phyloP scores from a whole-genome alignment of 2,797 vertebrate genomes.

The Dallia pectoralis region DNA sequence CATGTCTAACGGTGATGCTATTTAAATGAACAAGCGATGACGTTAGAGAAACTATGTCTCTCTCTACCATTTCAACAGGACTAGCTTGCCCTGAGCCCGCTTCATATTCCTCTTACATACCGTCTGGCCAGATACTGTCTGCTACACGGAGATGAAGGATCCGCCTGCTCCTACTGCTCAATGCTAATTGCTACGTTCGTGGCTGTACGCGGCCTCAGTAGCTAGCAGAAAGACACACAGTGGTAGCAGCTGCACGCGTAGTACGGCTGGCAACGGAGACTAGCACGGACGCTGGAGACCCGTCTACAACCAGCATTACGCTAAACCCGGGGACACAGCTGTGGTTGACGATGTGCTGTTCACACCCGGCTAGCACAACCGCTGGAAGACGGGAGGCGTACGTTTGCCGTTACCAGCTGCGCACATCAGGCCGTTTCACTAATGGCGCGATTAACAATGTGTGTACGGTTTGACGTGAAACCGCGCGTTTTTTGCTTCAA shows the following conservation, averaged over 20 bases:
- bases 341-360: too few species aligned
- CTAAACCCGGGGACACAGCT: too few species aligned
- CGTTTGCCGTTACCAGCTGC: too few species aligned
- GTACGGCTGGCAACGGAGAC: not conserved
- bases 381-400: too few species aligned
- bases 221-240: not conserved
- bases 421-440: too few species aligned
- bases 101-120: conserved; percentile 1
- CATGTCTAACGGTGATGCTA: too few species aligned
- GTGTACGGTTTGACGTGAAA: too few species aligned
- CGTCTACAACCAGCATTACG: not conserved
- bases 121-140: not conserved
- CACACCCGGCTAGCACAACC: too few species aligned
- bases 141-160: not conserved
- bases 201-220: not conserved
- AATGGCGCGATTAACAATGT: too few species aligned
- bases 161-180: not conserved
- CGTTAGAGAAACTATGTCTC: too few species aligned
- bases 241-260: not conserved
- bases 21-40: too few species aligned
- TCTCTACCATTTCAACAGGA: not conserved
- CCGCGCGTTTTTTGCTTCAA: too few species aligned
- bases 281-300: not conserved
- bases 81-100: not conserved
- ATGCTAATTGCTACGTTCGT: not conserved